Percentiles rank a stretch among this genome's conserved stretches.
phyloP scores from a whole-genome alignment of 2,797 vertebrate species.

The Lepidocolaptes lacrymiger region DNA sequence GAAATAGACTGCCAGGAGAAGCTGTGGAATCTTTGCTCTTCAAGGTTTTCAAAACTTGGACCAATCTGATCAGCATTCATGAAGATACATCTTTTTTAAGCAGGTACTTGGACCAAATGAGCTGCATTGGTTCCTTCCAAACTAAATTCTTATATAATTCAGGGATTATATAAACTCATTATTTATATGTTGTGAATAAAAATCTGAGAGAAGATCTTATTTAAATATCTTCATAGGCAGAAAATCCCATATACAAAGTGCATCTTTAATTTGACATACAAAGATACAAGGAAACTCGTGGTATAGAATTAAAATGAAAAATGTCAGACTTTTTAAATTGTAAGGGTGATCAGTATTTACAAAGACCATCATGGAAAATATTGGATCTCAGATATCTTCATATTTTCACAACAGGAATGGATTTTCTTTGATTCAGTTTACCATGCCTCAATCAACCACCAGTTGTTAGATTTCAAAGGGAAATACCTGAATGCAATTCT shows the following conservation, averaged over 20 bases:
- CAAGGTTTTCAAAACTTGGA: background rate
- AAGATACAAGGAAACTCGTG: background rate
- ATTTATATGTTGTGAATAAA: background rate
- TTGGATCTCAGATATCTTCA: background rate
- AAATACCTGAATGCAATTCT: background rate
- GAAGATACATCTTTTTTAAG: background rate
- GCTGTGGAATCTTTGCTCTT: background rate
- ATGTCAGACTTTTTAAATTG: background rate
- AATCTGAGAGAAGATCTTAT: background rate
- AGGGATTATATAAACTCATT: background rate
- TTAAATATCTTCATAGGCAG: background rate
- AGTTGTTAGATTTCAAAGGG: background rate
- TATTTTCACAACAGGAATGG: background rate
- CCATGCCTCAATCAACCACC: background rate
- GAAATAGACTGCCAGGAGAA: background rate
- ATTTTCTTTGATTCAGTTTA: background rate
- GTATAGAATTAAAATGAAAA: background rate
- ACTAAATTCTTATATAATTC: background rate
- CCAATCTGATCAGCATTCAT: background rate
- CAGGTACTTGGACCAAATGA: background rate
- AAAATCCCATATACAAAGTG: background rate
- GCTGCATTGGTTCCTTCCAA: background rate
- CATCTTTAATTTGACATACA: background rate
- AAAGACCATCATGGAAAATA: background rate
- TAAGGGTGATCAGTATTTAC: background rate